A percentile compares a stretch with the other conserved stretches of the same genome.
Conservation (phyloP, 2,888 invertebrate species). For the Tridacna gigas region DNA sequence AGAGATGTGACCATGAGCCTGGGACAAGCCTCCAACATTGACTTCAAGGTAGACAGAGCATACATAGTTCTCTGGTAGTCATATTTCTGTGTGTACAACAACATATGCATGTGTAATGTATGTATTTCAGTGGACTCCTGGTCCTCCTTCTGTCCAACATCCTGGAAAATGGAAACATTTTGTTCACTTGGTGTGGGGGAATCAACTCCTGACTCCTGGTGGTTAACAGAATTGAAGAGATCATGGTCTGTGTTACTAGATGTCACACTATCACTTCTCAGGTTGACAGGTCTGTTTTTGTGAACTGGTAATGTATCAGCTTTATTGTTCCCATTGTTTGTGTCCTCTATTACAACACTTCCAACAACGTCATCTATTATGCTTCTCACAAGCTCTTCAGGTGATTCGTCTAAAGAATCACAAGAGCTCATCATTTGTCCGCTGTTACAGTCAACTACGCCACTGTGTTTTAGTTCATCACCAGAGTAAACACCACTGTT, state of each 20-base stretch:
- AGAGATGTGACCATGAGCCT: slow-evolving; percentile 91
- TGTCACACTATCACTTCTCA: slow-evolving; percentile 52
- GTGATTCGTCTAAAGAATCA: slow-evolving; percentile 66
- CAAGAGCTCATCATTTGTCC: slow-evolving; percentile 15
- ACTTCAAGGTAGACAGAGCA: slow-evolving; percentile 90
- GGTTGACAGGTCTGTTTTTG: slow-evolving; percentile 16
- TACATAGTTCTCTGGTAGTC: slow-evolving; percentile 91
- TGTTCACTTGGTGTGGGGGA: slow-evolving; percentile 78
- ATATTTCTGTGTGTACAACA: slow-evolving; percentile 92
- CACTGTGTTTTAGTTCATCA: slow-evolving; percentile 33
- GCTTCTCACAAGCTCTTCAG: slow-evolving; percentile 86
- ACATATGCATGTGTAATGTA: slow-evolving; percentile 93
- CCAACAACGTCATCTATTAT: slow-evolving; percentile 73
- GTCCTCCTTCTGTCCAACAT: slow-evolving; percentile 34
- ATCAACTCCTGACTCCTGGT: slow-evolving; percentile 71
- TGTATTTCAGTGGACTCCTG: slow-evolving; percentile 86
- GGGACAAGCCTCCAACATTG: slow-evolving; percentile 90
- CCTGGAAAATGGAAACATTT: slow-evolving; percentile 67
- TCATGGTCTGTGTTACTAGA: slow-evolving; percentile 75
- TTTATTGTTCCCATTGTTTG: slow-evolving; percentile 86
- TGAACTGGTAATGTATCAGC: slow-evolving; percentile 85
- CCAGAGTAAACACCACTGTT: slow-evolving; percentile 51
- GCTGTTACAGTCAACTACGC: not conserved
- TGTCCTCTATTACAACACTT: slow-evolving; percentile 39
- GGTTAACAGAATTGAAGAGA: slow-evolving; percentile 74